phyloP scores from a whole-genome alignment of 2,888 invertebrate genomes.

The Oscheius sp. region DNA sequence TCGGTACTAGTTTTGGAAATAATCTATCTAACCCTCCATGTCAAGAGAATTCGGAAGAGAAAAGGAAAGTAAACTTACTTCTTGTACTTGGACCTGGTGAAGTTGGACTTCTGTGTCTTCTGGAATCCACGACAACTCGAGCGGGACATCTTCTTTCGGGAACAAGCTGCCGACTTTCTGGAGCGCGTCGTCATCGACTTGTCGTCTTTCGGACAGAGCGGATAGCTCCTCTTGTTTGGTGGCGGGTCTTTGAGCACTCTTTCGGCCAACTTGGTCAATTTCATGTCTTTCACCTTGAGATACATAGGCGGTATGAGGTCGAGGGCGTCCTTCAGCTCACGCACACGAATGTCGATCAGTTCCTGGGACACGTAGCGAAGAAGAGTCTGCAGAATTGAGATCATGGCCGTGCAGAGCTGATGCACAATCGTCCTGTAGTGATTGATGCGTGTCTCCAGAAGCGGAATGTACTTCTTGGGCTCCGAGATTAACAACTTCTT shows the following conservation, averaged over 20 bases:
- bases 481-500: neutral
- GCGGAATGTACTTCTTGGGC: conserved; percentile 34
- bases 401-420: conserved; percentile 7
- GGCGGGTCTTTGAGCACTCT: conserved; percentile 27
- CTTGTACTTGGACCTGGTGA: conserved; percentile 11
- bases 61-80: neutral
- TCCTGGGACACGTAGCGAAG: conserved; percentile 28
- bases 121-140: neutral
- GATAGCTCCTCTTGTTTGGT: conserved; percentile 34
- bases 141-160: conserved; percentile 3
- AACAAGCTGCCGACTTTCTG: conserved; percentile 21
- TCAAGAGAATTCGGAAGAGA: neutral
- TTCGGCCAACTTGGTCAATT: neutral
- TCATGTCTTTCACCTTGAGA: conserved; percentile 23
- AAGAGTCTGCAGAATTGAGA: conserved; percentile 29
- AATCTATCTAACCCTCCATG: no score
- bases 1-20: no score
- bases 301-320: conserved; percentile 34
- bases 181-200: conserved; percentile 4
- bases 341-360: conserved; percentile 27
- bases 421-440: conserved; percentile 33
- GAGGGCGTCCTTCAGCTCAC: conserved; percentile 32
- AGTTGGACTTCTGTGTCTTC: conserved; percentile 2
- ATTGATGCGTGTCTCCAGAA: conserved; percentile 32
- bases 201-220: conserved; percentile 29